Evolutionary conservation across 2,888 invertebrate species (phyloP).

Genomic region (Lochmaea capreae): DNA sequence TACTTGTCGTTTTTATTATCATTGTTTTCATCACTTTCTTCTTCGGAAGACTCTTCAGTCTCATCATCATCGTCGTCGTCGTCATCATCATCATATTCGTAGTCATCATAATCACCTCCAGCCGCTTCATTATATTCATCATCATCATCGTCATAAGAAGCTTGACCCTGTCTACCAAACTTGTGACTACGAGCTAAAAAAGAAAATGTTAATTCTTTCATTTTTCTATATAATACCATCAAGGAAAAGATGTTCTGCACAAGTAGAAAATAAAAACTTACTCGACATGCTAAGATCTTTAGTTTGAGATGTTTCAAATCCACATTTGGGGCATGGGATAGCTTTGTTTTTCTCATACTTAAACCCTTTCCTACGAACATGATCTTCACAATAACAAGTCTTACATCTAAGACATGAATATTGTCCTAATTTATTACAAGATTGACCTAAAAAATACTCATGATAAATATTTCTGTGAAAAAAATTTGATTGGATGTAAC

Average conservation of each 20-base stretch:
- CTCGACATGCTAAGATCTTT: conserved; percentile 97
- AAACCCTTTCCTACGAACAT: conserved; percentile 91
- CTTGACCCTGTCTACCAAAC: conserved; percentile 85
- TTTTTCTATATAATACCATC: not conserved
- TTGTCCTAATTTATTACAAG: conserved; percentile 94
- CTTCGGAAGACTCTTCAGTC: conserved; percentile 38
- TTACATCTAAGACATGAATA: conserved; percentile 96
- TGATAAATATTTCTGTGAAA: not conserved
- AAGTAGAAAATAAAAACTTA: conserved; percentile 64
- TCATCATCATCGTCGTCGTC: conserved; percentile 34
- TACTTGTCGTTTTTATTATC: conserved; percentile 4
- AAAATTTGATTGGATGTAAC: conserved; percentile 42
- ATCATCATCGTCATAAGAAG: conserved; percentile 53
- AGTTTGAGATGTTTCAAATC: conserved; percentile 91
- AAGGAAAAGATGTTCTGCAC: too few relatives aligned
- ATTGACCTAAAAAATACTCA: conserved; percentile 74
- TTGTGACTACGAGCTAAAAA: conserved; percentile 83
- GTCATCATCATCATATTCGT: conserved; percentile 40
- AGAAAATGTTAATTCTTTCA: conserved; percentile 28
- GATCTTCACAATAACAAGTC: conserved; percentile 96
- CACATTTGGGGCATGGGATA: conserved; percentile 95
- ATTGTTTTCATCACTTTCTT: conserved; percentile 16
- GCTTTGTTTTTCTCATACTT: conserved; percentile 86
- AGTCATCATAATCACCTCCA: conserved; percentile 19
- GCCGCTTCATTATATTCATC: conserved; percentile 15